Conservation (phyloP, 2,888 invertebrate genomes). For the Abrostola tripartita region DNA sequence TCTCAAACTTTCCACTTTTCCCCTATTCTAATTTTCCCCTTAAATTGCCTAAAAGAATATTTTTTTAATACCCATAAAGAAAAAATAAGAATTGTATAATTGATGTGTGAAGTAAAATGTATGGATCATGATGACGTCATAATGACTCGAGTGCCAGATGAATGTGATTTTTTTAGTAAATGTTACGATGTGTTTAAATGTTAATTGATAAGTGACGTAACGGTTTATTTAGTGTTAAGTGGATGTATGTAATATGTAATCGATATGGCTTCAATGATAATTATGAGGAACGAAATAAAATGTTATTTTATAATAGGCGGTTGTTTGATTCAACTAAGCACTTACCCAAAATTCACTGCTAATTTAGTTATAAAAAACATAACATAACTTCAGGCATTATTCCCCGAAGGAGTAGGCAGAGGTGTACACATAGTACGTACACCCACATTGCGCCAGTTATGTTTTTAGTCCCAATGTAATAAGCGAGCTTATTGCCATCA, state of each 20-base stretch:
- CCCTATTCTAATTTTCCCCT: constrained; percentile 8
- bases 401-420: too few relatives aligned
- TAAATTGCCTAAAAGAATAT: constrained; percentile 35
- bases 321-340: constrained; percentile 53
- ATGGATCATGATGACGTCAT: constrained; percentile 59
- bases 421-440: too few relatives aligned
- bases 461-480: too few relatives aligned
- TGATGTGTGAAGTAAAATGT: constrained; percentile 40
- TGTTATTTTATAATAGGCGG: constrained; percentile 83
- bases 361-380: too few relatives aligned
- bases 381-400: too few relatives aligned
- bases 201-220: constrained; percentile 67
- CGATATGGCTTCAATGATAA: constrained; percentile 80
- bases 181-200: constrained; percentile 71
- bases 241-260: constrained; percentile 78
- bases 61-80: constrained; percentile 35
- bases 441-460: too few relatives aligned
- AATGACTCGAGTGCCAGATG: constrained; percentile 82
- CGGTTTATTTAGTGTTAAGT: constrained; percentile 76
- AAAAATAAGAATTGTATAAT: constrained; percentile 30
- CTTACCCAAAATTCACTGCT: constrained; percentile 50
- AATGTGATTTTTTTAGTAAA: constrained; percentile 82
- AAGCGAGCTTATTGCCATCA: too few relatives aligned
- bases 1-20: neutral
- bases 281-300: constrained; percentile 80